Evolutionary conservation across 2,113 vertebrate species (phyloP), one percentile per base, ranked within the genome.

Genomic region (Empidonax traillii): DNA sequence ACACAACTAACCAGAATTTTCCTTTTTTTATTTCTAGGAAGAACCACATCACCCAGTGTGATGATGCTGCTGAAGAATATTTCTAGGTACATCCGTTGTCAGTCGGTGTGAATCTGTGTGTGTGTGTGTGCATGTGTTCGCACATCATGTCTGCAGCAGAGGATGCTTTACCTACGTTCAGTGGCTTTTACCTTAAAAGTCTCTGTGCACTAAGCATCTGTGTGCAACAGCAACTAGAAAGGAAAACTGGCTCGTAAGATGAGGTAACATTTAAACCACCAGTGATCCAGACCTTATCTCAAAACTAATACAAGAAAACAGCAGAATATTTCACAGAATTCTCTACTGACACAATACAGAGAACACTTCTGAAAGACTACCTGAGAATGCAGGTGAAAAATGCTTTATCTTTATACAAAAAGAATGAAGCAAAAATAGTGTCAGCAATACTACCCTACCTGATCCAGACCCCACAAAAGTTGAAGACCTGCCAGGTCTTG

Each of bases 61-160:
- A 79, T 31, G 33, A 16, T 19, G 68, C 46, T 86, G 77, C 55
- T 59, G 73, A 62, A 87, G 92, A 93, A n/a, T 95, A 95, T 97
- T 98, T 98, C 97, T 98, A 97, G 96, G 98, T 98, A 98, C 78
- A 98, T 98, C 98, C 97, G 97, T 72, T 98, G 75, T 68, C 85
- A 92, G 89, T 33, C 94, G 77, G 68, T 17, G 44, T 43, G 39
- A 10, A 17, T 1, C 23, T 30, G 55, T 13, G 31, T 28, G 12
- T 41, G 39, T 74, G 39, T 74, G 27, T 15, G 28, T 4, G 24
- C 3, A 6, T 4, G 24, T 44, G 43, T 18, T 18, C 43, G 52
- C 73, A 93, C 62, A 35, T 61, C 66, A 23, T 3, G 20, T 2
- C 22, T 27, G 79, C 12, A 90, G 84, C 24, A 15, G 96, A 95